A percentile compares a stretch with the other conserved stretches of the same genome.
Evolutionary conservation across 2,888 invertebrate genomes (phyloP).

Genomic region (Uropetala carovei): DNA sequence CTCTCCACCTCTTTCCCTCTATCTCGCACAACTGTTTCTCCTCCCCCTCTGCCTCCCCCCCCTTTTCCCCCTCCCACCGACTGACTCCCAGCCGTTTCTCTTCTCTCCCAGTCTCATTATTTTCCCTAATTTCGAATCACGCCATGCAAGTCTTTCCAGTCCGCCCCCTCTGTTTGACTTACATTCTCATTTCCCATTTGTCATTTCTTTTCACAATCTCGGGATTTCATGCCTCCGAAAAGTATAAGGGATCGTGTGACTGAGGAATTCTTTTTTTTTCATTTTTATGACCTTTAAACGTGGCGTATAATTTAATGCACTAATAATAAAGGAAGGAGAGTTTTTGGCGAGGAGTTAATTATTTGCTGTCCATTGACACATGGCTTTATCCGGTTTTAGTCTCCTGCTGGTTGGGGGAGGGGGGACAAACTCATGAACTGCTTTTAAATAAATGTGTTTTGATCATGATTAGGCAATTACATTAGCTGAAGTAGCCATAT

Average conservation of each 20-base stretch:
- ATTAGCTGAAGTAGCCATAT: too few relatives aligned
- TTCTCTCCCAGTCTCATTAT: background rate
- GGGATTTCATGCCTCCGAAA: background rate
- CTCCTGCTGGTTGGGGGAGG: too few relatives aligned
- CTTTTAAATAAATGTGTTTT: too few relatives aligned
- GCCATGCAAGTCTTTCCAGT: background rate
- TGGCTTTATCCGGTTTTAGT: too few relatives aligned
- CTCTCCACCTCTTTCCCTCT: background rate
- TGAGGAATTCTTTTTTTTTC: background rate
- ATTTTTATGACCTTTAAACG: too few relatives aligned
- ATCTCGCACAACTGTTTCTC: too few relatives aligned
- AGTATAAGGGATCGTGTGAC: slow-evolving; percentile 17
- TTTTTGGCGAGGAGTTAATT: too few relatives aligned
- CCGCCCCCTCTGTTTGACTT: slow-evolving; percentile 9
- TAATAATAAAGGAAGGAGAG: too few relatives aligned
- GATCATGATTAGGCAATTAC: too few relatives aligned
- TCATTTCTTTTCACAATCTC: slow-evolving; percentile 5
- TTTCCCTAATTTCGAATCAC: slow-evolving; percentile 6
- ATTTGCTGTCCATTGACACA: too few relatives aligned
- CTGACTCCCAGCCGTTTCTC: background rate
- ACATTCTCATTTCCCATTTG: slow-evolving; percentile 21
- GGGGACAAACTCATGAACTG: too few relatives aligned
- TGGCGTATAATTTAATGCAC: too few relatives aligned
- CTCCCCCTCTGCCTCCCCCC: background rate
- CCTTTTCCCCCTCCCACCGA: background rate